Percentiles rank a stretch among this genome's conserved stretches.
These are phyloP conservation scores for Parapristionchus giblindavisi DNA, from an alignment of 2,888 invertebrate genomes.

Conservation along the genomic window DNA sequence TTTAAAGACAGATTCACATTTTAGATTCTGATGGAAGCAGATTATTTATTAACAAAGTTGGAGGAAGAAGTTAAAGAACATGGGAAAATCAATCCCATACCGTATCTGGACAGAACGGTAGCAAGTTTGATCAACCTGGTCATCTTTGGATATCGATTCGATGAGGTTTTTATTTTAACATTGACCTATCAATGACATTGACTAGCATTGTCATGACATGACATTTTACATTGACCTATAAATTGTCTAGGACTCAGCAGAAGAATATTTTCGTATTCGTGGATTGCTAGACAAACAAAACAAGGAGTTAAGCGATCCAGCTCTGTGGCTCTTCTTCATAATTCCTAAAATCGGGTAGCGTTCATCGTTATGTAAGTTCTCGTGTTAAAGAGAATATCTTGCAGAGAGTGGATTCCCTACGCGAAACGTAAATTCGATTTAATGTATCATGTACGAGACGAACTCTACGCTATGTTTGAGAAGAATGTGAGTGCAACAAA, in stretches of 20 bases:
- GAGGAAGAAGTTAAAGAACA: slow-evolving; percentile 12
- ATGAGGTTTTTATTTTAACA: slow-evolving; percentile 49
- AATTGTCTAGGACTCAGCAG: not conserved
- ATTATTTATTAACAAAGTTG: not conserved
- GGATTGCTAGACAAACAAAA: slow-evolving; percentile 18
- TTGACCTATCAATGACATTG: not conserved
- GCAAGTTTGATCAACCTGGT: slow-evolving; percentile 47
- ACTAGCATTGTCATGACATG: not conserved
- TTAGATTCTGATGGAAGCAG: slow-evolving; percentile 33
- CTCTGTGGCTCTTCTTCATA: not conserved
- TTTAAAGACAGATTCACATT: too few relatives aligned
- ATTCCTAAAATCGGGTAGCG: too few relatives aligned
- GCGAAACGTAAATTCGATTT: not conserved
- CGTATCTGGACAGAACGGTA: slow-evolving; percentile 22
- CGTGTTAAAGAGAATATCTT: not conserved
- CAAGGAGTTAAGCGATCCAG: slow-evolving; percentile 13
- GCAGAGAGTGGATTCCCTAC: slow-evolving; percentile 9
- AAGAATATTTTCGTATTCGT: slow-evolving; percentile 14
- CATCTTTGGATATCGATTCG: slow-evolving; percentile 53
- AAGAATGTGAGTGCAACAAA: slow-evolving; percentile 11
- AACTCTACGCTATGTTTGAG: slow-evolving; percentile 21
- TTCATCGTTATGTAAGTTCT: too few relatives aligned
- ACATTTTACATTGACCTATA: not conserved
- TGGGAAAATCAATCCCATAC: not conserved
- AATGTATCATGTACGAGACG: slow-evolving; percentile 2